Evolutionary conservation across 1,140 invertebrate species (phyloP).

Genomic region (Hylaeus volcanicus): DNA sequence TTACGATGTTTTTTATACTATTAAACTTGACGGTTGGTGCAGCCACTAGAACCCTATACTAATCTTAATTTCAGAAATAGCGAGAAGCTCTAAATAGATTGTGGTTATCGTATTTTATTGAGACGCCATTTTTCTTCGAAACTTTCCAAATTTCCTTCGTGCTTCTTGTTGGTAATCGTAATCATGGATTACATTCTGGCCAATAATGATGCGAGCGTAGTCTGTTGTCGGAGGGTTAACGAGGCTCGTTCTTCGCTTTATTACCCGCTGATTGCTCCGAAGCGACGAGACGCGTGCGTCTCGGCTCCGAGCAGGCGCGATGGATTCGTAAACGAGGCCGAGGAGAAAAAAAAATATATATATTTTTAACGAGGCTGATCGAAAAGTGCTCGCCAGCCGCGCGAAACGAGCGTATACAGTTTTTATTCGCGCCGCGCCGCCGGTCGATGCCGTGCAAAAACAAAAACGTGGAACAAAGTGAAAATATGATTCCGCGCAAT

Average conservation of each 20-base stretch:
- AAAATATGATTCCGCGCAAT: neutral
- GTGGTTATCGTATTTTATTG: too few species aligned
- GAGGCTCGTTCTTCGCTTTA: conserved; percentile 31
- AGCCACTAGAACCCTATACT: too few species aligned
- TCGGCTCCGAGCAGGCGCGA: conserved; percentile 10
- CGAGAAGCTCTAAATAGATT: too few species aligned
- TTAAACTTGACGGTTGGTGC: too few species aligned
- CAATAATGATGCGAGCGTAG: too few species aligned
- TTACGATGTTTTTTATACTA: too few species aligned
- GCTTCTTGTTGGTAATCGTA: too few species aligned
- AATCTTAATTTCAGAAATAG: too few species aligned
- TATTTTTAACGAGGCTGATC: conserved; percentile 49
- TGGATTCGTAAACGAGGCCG: conserved; percentile 31
- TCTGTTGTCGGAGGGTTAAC: conserved; percentile 5
- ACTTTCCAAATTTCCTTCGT: too few species aligned
- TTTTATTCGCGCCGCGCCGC: neutral
- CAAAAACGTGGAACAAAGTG: neutral
- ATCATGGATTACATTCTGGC: too few species aligned
- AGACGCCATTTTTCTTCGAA: too few species aligned
- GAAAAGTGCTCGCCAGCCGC: conserved; percentile 12
- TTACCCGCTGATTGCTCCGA: conserved; percentile 24
- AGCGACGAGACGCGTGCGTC: neutral
- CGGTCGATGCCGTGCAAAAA: neutral
- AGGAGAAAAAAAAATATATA: conserved; percentile 4
- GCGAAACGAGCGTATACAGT: neutral